These are phyloP conservation scores for Actinia equina DNA, from an alignment of 64 coral and sea anemone species.

Conservation along the genomic window DNA sequence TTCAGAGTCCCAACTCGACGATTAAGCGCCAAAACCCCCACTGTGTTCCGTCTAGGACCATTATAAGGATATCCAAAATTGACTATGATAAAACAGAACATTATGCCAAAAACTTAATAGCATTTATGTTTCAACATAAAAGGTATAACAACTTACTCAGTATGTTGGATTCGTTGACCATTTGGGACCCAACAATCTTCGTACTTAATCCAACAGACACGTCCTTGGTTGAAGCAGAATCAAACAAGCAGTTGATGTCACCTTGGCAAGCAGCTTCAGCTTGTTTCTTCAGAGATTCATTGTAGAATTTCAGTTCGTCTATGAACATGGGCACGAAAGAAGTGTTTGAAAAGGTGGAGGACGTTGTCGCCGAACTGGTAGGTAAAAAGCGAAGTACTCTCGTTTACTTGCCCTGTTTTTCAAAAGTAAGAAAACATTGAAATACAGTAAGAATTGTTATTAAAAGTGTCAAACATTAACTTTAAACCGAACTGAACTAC, in stretches of 20 bases:
- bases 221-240: conserved; percentile 43
- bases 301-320: conserved; percentile 25
- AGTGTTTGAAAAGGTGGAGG: neutral
- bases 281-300: neutral
- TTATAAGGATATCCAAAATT: neutral
- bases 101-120: neutral
- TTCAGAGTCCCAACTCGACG: no score
- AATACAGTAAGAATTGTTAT: no score
- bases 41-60: neutral
- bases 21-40: no score
- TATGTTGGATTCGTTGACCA: conserved; percentile 30
- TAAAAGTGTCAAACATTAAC: neutral
- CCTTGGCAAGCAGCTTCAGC: conserved; percentile 27
- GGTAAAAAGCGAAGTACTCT: neutral
- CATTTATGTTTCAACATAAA: no score
- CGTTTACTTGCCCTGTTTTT: neutral
- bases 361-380: neutral
- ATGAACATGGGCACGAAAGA: conserved; percentile 35
- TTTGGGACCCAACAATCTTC: conserved; percentile 17
- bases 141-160: conserved; percentile 17
- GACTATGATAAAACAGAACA: neutral
- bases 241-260: conserved; percentile 50
- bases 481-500: neutral
- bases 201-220: conserved; percentile 30
- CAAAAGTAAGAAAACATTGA: neutral